phyloP scores from a whole-genome alignment of 2,888 invertebrate genomes.

The Corbicula japonica region DNA sequence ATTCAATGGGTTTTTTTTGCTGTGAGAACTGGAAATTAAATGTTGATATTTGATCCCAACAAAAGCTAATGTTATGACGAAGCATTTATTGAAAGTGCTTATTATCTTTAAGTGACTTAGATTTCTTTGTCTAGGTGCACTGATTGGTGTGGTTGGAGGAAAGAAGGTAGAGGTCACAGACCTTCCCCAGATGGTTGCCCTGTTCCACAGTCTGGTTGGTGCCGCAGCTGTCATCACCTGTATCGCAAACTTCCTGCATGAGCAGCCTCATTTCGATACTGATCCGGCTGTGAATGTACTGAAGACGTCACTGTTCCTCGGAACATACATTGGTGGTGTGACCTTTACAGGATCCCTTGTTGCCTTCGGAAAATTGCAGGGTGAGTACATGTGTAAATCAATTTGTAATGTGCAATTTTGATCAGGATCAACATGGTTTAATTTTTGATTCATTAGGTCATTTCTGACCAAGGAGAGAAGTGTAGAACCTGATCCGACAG shows the following conservation, averaged over 20 bases:
- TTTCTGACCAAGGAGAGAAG: too few relatives aligned
- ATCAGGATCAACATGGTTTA: too few relatives aligned
- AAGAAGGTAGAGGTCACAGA: slow-evolving; percentile 92
- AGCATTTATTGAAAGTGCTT: too few relatives aligned
- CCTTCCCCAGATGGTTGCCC: slow-evolving; percentile 95
- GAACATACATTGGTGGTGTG: slow-evolving; percentile 96
- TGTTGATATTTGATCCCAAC: too few relatives aligned
- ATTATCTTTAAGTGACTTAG: too few relatives aligned
- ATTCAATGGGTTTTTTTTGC: too few relatives aligned
- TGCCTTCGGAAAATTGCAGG: slow-evolving; percentile 96
- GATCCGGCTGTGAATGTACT: slow-evolving; percentile 92
- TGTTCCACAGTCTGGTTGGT: slow-evolving; percentile 94
- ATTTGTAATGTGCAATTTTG: too few relatives aligned
- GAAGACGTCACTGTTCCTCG: slow-evolving; percentile 94
- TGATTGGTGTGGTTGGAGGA: slow-evolving; percentile 92
- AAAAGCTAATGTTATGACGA: too few relatives aligned
- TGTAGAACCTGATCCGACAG: too few relatives aligned
- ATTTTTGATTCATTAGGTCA: too few relatives aligned
- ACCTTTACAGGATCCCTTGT: slow-evolving; percentile 96
- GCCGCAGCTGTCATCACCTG: slow-evolving; percentile 95
- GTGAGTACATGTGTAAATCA: slow-evolving; percentile 78
- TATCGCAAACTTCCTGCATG: slow-evolving; percentile 93
- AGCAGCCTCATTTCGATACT: slow-evolving; percentile 93
- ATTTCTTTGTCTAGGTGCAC: slow-evolving; percentile 88
- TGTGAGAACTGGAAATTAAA: too few relatives aligned